Evolutionary conservation across 2,888 invertebrate genomes (phyloP).

Genomic region (Brachylomia viminalis): DNA sequence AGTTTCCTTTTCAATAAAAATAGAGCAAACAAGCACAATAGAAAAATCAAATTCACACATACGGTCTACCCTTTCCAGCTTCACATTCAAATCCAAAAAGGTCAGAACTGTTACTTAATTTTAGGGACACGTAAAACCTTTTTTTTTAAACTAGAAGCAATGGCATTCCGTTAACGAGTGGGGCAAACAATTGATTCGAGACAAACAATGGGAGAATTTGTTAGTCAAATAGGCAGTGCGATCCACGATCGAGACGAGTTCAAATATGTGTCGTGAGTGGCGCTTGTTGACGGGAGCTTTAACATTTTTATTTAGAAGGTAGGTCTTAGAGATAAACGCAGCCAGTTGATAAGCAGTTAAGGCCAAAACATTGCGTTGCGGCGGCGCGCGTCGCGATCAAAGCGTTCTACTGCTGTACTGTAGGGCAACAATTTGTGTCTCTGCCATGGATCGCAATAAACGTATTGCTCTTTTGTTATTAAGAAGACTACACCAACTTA

Average conservation of each 20-base stretch:
- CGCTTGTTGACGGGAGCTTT: not conserved
- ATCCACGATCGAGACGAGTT: slow-evolving; percentile 24
- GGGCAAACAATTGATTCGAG: slow-evolving; percentile 56
- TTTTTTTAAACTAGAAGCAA: slow-evolving; percentile 25
- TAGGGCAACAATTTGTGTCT: too few relatives aligned
- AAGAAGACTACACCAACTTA: too few relatives aligned
- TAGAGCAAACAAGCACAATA: not conserved
- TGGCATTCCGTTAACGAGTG: slow-evolving; percentile 60
- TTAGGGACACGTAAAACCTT: slow-evolving; percentile 15
- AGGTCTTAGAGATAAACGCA: not conserved
- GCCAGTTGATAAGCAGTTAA: not conserved
- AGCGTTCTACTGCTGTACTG: too few relatives aligned
- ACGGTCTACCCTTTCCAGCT: not conserved
- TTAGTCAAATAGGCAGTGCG: slow-evolving; percentile 58
- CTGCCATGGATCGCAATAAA: too few relatives aligned
- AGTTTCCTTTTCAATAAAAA: not conserved
- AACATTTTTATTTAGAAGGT: not conserved
- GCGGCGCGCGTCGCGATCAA: too few relatives aligned
- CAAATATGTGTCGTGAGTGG: slow-evolving; percentile 46
- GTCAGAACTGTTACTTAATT: slow-evolving; percentile 39
- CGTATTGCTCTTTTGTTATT: too few relatives aligned
- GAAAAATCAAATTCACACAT: not conserved
- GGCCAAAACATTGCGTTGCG: too few relatives aligned
- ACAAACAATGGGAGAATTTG: slow-evolving; percentile 63
- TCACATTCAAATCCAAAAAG: slow-evolving; percentile 30